A percentile compares a stretch with the other conserved stretches of the same genome.
phyloP scores from a whole-genome alignment of 92 coral and sea anemone genomes.

The Desmophyllum pertusum region DNA sequence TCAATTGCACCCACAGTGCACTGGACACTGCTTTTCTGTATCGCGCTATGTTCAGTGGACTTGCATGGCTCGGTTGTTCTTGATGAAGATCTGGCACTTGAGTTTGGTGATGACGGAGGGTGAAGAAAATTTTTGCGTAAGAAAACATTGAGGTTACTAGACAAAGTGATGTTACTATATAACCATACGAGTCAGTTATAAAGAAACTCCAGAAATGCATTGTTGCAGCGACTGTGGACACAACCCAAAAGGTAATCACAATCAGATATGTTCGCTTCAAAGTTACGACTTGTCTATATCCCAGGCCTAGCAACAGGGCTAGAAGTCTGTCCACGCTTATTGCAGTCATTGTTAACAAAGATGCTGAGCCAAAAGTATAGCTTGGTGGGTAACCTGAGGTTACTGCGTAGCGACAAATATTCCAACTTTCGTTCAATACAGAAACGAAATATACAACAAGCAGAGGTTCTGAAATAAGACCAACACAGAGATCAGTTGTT shows the following conservation, averaged over 20 bases:
- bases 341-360: not conserved
- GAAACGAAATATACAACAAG: not conserved
- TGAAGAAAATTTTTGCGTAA: not conserved
- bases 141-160: not conserved
- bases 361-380: not conserved
- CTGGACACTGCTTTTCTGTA: constrained; percentile 1
- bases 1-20: constrained; percentile 1
- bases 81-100: not conserved
- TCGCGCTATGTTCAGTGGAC: constrained; percentile 9
- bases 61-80: not conserved
- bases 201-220: not conserved
- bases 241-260: not conserved
- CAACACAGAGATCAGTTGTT: too few relatives aligned
- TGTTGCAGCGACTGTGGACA: not conserved
- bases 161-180: not conserved
- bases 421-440: not conserved
- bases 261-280: not conserved
- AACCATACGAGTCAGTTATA: too few relatives aligned
- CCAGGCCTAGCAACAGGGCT: not conserved
- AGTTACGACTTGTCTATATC: constrained; percentile 19
- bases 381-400: too few relatives aligned
- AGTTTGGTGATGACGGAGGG: not conserved
- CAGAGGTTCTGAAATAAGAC: not conserved
- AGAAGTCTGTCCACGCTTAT: constrained; percentile 26
- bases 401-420: not conserved